These are phyloP conservation scores for Todiramphus saurophagus DNA, from an alignment of 2,113 vertebrate genomes.

Conservation along the genomic window DNA sequence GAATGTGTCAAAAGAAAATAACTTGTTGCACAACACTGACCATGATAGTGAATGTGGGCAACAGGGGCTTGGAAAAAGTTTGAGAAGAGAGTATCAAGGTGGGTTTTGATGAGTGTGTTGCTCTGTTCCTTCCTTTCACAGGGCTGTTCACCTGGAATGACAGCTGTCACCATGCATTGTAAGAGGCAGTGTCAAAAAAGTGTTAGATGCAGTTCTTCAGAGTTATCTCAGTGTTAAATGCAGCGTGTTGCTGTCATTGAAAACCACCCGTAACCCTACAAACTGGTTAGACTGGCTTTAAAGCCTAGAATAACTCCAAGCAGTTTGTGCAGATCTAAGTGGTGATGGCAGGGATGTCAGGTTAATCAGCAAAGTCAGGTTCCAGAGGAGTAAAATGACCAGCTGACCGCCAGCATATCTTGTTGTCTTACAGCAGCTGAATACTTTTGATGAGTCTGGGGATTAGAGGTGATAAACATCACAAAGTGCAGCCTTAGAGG, in stretches of 20 bases:
- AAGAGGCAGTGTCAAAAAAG: background rate
- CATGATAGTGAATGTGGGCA: background rate
- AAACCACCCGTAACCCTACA: background rate
- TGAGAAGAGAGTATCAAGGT: background rate
- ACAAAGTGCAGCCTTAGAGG: background rate
- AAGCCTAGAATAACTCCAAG: background rate
- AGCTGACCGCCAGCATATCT: background rate
- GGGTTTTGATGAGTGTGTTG: background rate
- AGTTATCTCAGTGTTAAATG: background rate
- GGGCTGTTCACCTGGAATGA: constrained; percentile 6
- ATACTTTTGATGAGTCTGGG: background rate
- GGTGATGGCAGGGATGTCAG: background rate
- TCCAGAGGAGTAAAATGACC: background rate
- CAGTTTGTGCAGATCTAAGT: background rate
- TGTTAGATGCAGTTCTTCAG: background rate
- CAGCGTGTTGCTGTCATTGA: background rate
- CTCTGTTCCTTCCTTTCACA: background rate
- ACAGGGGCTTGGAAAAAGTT: background rate
- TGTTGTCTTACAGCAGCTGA: background rate
- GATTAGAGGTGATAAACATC: background rate
- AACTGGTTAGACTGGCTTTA: constrained; percentile 18
- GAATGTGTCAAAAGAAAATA: background rate
- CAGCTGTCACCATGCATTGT: background rate
- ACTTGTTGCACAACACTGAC: background rate
- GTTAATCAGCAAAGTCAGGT: background rate